Base-by-base conservation (phyloP, 2,113 vertebrate genomes). In the Thamnaconus septentrionalis region DNA sequence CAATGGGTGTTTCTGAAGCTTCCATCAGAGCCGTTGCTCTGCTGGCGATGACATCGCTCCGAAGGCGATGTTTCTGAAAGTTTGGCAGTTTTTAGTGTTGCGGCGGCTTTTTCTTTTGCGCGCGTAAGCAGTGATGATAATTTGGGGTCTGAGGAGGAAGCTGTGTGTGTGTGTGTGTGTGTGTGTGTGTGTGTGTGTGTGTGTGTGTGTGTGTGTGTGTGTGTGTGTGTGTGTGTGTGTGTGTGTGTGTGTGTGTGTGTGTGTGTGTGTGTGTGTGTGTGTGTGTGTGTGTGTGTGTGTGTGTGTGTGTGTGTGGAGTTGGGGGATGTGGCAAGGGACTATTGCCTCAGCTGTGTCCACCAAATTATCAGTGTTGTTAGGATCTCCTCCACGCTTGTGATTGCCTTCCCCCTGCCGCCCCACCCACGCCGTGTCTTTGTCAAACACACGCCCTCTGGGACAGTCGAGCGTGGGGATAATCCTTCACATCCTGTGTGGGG, bases 301-400 rank as follows among this genome's bases (percentile, higher is more conserved):
- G 18, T 31, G 18, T 31, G 18, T 31, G 18, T 31, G 18, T 31
- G 18, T 31, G 18, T 31, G n/a, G n/a, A n/a, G n/a, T n/a, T n/a
- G 41, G 41, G 8, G 42, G 8, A 10, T 39, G 53, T 47, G 55
- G 41, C n/a, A 18, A 6, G 39, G 62, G 74, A 43, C 59, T 80
- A 44, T 84, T 80, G 85, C 71, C 85, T 88, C 85, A 88, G 86
- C 89, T 89, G 86, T 76, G 71, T 75, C 83, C 78, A 72, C 61
- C 59, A 85, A 84, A 85, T 87, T 44, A 76, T 75, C 81, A 75
- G 57, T 66, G 75, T 85, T 84, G 66, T 85, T 81, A 68, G 79
- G 61, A 80, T 69, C 70, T 64, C 53, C 7, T 2, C 18, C n/a
- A 6, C 56, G 69, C 74, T 47, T 68, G 66, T 75, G 71, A 85